Evolutionary conservation across 2,797 vertebrate species (phyloP), one percentile per base, ranked within the genome.

Genomic region (Balearica regulorum): DNA sequence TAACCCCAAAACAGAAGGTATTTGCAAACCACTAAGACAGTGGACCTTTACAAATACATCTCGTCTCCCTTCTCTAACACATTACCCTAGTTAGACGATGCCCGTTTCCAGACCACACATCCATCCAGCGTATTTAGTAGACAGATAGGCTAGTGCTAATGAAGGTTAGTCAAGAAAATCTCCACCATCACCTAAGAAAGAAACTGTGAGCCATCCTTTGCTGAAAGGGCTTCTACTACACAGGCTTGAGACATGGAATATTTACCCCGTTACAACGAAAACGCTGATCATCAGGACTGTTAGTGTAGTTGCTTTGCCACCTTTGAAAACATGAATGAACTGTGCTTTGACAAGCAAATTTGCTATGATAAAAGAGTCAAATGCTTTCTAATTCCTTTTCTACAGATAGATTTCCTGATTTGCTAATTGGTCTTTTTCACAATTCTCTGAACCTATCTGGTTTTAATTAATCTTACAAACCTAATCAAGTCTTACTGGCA

Each of bases 391-490:
- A 53, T 73, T 83, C 65, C n/a, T 25, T 31, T 78, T 6, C 75
- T 55, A 44, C 37, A 82, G 89, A 80, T 29, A 16, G 55, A 17
- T 37, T 89, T 92, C 73, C 76, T 43, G 28, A 41, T 86, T 44
- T 88, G 73, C 62, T 91, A 58, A 90, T 96, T 96, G 82, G 73
- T 91, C 80, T 72, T 94, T 79, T 79, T 66, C 89, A 55, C 88
- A 66, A 10, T 69, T 51, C 81, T 26, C 80, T 93, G 90, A 97
- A 76, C 83, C 43, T 87, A 13, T 43, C 66, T 90, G 70, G 19
- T 51, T 76, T 79, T 92, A 96, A 96, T 94, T 90, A 92, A 84
- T 76, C 83, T 84, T 53, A 84, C 83, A 89, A 87, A 96, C 72
- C 65, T 72, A 76, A 94, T 93, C 70, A 77, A 41, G 80, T 51